A percentile compares a stretch with the other conserved stretches of the same genome.
Evolutionary conservation across 1,140 invertebrate species (phyloP).

Genomic region (Aphelenchoides fujianensis): DNA sequence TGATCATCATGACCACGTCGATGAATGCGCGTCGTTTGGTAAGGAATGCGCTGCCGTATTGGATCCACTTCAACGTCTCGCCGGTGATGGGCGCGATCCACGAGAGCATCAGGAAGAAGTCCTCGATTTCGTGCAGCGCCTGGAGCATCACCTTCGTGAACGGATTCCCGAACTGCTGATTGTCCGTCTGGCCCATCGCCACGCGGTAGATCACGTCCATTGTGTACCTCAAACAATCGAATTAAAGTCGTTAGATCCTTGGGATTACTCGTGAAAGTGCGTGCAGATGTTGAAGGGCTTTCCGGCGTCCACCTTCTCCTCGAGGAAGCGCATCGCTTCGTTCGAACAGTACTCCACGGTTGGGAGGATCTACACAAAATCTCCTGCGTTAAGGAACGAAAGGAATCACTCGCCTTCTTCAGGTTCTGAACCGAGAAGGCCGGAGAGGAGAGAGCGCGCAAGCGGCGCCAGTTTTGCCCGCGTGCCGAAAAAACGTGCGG

Average conservation of each 20-base stretch:
- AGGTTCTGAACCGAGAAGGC: conserved; percentile 64
- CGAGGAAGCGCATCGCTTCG: conserved; percentile 43
- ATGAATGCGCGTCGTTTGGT: not conserved
- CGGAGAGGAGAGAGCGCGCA: conserved; percentile 64
- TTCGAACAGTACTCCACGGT: conserved; percentile 50
- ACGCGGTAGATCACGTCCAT: conserved; percentile 50
- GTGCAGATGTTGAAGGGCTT: not conserved
- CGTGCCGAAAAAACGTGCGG: conserved; percentile 53
- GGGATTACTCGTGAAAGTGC: not conserved
- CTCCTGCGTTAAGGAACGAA: not conserved
- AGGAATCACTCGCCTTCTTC: conserved; percentile 55
- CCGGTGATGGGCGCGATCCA: not conserved
- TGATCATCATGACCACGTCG: not conserved
- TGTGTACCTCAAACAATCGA: conserved; percentile 47
- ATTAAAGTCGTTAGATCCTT: not conserved
- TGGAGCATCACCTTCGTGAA: too few species aligned
- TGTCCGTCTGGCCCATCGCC: conserved; percentile 51
- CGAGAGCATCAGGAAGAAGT: not conserved
- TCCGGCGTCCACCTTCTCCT: not conserved
- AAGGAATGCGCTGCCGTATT: not conserved
- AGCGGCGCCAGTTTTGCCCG: conserved; percentile 63
- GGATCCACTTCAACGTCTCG: too few species aligned
- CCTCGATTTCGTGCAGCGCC: too few species aligned
- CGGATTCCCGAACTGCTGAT: conserved; percentile 43
- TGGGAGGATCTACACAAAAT: conserved; percentile 48